These are phyloP conservation scores for Caenorhabditis parvicauda DNA, from an alignment of 2,888 invertebrate species.

Conservation along the genomic window DNA sequence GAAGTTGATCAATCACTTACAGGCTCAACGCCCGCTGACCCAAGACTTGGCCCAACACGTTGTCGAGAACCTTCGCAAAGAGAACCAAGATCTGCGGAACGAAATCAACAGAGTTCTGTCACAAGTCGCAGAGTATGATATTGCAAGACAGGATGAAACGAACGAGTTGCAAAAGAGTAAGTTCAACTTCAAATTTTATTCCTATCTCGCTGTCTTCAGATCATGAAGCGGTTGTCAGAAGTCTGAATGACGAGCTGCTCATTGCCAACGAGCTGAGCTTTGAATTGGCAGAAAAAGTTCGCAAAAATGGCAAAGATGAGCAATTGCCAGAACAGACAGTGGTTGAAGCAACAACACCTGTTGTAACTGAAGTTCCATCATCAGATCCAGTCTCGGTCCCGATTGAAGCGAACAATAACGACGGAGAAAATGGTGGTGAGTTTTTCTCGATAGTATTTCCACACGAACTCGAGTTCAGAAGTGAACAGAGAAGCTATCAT, in stretches of 20 bases:
- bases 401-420: too few species aligned
- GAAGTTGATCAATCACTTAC: too few species aligned
- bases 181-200: too few species aligned
- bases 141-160: constrained; percentile 11
- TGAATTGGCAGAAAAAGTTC: constrained; percentile 15
- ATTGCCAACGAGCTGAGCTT: constrained; percentile 9
- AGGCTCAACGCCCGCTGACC: too few species aligned
- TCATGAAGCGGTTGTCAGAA: constrained; percentile 11
- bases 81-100: not conserved
- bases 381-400: too few species aligned
- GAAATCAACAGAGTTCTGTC: constrained; percentile 8
- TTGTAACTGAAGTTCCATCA: too few species aligned
- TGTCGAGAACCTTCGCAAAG: not conserved
- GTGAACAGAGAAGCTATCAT: not conserved
- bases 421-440: not conserved
- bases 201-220: too few species aligned
- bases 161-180: too few species aligned
- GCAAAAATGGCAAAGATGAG: not conserved
- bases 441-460: not conserved
- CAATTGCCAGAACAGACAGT: too few species aligned
- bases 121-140: constrained; percentile 14
- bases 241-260: constrained; percentile 5
- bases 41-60: too few species aligned
- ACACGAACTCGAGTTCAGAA: not conserved
- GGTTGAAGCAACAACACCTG: too few species aligned